phyloP scores from a whole-genome alignment of 2,888 invertebrate genomes.

The Maniola hyperantus region DNA sequence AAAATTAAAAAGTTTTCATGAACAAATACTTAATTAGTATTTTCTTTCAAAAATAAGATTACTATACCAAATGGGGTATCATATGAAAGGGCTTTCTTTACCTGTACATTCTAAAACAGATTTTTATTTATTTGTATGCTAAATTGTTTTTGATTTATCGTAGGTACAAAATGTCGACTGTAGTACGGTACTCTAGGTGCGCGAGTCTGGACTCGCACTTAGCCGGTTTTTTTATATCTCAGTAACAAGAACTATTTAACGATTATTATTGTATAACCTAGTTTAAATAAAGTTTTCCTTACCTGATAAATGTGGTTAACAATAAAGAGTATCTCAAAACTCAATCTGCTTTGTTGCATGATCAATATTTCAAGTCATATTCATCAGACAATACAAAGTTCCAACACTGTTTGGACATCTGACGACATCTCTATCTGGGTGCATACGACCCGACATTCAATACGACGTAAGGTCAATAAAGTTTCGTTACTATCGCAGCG shows the following conservation, averaged over 20 bases:
- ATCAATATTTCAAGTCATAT: slow-evolving; percentile 10
- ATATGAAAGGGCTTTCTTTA: too few species aligned
- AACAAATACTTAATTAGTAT: too few species aligned
- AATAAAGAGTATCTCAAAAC: slow-evolving; percentile 4
- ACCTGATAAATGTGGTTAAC: not conserved
- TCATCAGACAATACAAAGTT: slow-evolving; percentile 7
- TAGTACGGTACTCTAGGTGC: too few species aligned
- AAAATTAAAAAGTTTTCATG: too few species aligned
- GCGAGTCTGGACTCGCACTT: too few species aligned
- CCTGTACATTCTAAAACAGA: too few species aligned
- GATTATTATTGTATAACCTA: not conserved
- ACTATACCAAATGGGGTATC: too few species aligned
- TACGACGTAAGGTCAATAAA: slow-evolving; percentile 74
- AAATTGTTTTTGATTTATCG: too few species aligned
- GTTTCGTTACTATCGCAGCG: slow-evolving; percentile 70
- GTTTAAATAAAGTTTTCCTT: not conserved
- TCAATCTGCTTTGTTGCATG: not conserved
- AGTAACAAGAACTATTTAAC: not conserved
- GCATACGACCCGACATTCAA: slow-evolving; percentile 64
- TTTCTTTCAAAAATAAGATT: too few species aligned
- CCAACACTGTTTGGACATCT: slow-evolving; percentile 62
- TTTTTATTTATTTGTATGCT: too few species aligned
- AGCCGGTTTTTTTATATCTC: slow-evolving; percentile 5
- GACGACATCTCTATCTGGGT: slow-evolving; percentile 69
- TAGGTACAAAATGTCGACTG: too few species aligned